These are phyloP conservation scores for Tupiocoris notatus DNA, from an alignment of 2,888 invertebrate genomes.

Conservation along the genomic window DNA sequence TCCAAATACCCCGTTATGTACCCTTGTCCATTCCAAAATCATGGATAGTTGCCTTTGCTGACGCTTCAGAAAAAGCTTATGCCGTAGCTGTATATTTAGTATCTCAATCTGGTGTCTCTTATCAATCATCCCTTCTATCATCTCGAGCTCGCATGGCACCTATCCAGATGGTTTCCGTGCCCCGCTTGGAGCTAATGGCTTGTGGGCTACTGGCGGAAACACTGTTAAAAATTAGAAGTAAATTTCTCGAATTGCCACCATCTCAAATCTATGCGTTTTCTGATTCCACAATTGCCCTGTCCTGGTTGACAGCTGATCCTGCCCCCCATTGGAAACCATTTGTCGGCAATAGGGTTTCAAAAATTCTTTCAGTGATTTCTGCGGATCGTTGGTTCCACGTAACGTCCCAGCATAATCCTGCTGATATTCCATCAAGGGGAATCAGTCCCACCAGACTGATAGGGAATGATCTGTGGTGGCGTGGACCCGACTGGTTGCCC, in stretches of 20 bases:
- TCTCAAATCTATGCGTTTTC: not conserved
- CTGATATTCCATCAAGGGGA: constrained; percentile 3
- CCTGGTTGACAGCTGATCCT: not conserved
- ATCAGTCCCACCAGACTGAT: not conserved
- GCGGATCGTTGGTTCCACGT: constrained; percentile 6
- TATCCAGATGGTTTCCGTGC: not conserved
- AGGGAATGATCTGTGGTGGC: constrained; percentile 1
- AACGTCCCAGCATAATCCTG: not conserved
- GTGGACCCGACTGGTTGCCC: constrained; percentile 7
- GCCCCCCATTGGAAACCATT: constrained; percentile 7
- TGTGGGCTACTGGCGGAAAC: not conserved
- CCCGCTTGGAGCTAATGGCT: not conserved
- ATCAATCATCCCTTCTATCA: not conserved
- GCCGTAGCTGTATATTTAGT: not conserved
- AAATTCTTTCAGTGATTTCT: not conserved
- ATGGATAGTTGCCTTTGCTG: constrained; percentile 8
- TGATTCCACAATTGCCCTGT: not conserved
- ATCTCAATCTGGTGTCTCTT: not conserved
- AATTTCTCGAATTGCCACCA: not conserved
- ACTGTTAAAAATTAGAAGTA: not conserved
- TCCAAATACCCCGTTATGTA: not conserved
- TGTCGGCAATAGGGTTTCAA: constrained; percentile 10
- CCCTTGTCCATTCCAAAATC: not conserved
- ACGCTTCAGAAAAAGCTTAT: too few species aligned
- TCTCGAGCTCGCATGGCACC: not conserved